These are phyloP conservation scores for Parochlus steinenii DNA, from an alignment of 2,888 invertebrate species.

Conservation along the genomic window DNA sequence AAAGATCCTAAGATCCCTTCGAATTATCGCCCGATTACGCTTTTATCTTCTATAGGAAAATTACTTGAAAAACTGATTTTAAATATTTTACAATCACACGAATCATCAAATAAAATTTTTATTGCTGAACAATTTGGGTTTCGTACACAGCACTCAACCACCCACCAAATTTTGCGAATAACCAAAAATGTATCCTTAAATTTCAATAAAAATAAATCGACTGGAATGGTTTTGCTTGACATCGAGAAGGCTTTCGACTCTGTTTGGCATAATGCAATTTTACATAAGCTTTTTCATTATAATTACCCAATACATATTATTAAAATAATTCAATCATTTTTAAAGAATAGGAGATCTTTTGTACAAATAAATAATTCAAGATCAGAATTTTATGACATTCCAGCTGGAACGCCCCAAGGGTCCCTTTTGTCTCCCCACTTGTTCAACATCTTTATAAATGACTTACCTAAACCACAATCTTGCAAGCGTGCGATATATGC, in stretches of 20 bases:
- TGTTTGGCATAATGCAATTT: slow-evolving; percentile 21
- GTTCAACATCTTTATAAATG: slow-evolving; percentile 16
- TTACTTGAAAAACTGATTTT: slow-evolving; percentile 16
- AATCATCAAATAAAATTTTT: slow-evolving; percentile 13
- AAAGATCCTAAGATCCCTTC: slow-evolving; percentile 14
- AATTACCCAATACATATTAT: slow-evolving; percentile 16
- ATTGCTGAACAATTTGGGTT: slow-evolving; percentile 20
- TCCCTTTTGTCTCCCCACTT: slow-evolving; percentile 16
- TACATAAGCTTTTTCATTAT: slow-evolving; percentile 16
- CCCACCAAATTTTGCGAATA: slow-evolving; percentile 18
- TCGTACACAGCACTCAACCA: slow-evolving; percentile 19
- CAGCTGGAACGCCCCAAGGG: slow-evolving; percentile 20
- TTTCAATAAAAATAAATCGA: slow-evolving; percentile 17
- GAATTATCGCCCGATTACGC: slow-evolving; percentile 18
- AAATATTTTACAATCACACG: slow-evolving; percentile 10
- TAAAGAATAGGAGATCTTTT: slow-evolving; percentile 16
- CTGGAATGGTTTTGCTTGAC: slow-evolving; percentile 20
- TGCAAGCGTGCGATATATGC: slow-evolving; percentile 14
- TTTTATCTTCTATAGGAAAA: slow-evolving; percentile 17
- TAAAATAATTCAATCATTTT: slow-evolving; percentile 16
- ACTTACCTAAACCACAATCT: slow-evolving; percentile 15
- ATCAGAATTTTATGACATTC: slow-evolving; percentile 13
- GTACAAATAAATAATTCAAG: slow-evolving; percentile 15
- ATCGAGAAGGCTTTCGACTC: slow-evolving; percentile 21
- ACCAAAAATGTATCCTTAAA: slow-evolving; percentile 16